Evolutionary conservation across 1,140 invertebrate species (phyloP), one percentile per base, ranked within the genome.

Genomic region (Drosophila rufa): DNA sequence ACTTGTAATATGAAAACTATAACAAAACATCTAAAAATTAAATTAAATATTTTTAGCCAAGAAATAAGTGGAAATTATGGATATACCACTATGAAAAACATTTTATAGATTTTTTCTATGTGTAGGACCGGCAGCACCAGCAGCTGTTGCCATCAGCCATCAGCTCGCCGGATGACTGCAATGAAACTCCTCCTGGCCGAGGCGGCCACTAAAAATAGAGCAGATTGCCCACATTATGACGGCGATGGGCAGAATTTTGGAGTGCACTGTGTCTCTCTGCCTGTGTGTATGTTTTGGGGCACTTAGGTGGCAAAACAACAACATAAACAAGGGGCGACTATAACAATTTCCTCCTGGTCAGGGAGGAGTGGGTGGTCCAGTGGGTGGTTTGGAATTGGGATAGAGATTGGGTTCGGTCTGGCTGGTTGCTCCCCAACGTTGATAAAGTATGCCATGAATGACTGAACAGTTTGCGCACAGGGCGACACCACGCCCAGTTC

Each of bases 371-470:
- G 58, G 46, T 64, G 45, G 65, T 36, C 17, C 27, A 40, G 57
- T 58, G 30, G 48, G 36, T 36, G 43, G 56, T 22, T 60, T 22
- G 25, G 9, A 3, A 25, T 42, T 12, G 14, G 27, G 3, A 15
- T 36, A 12, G 50, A 36, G 50, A 15, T 19, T 38, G 38, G 62
- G n/a, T 43, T 45, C n/a, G 36, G 2, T 22, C 14, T 51, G 38
- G 50, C 50, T 45, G 65, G 45, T 38, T 50, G 57, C 69, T 73
- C 53, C 67, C 69, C 67, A 71, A 58, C 51, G 78, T 55, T 89
- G 73, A 89, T 89, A 87, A 87, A 87, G 85, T 90, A 84, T 84
- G 84, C 84, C 85, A 90, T 89, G 84, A 89, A 89, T 89, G 85
- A 59, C 84, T 90, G 84, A 89, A 58, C 84, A 89, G 85, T 66